Evolutionary conservation across 2,888 invertebrate genomes (phyloP), one percentile per base, ranked within the genome.

Genomic region (Pristionchus exspectatus): DNA sequence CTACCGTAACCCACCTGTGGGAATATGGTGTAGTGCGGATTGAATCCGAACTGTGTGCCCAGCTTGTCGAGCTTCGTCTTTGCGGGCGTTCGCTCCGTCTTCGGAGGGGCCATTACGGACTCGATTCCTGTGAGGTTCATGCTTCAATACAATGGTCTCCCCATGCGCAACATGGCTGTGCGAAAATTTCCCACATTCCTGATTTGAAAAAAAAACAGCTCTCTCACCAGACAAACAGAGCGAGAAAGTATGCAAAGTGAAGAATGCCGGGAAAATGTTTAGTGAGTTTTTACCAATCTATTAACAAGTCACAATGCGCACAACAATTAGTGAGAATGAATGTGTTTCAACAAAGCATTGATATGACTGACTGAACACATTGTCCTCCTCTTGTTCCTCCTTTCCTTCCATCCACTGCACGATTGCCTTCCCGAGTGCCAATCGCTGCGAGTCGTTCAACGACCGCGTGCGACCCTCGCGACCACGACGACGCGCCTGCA

Each of bases 1-100:
- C 44, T 50, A 10, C 44, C 44, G 44, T 50, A 50, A 50, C 12
- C 44, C 44, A 87, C 87, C 87, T 88, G 87, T 5, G 87, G 94
- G 85, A 94, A 94, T 69, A 91, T 92, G 38, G 94, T 93, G 89
- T 93, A 94, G 24, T 91, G 91, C 4, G 94, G 93, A 14, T 93
- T 92, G 90, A 94, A 94, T 59, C 83, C 54, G 83, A 69, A 83
- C 24, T 56, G 33, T 1, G 81, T 89, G 33, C 93, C 90, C 74
- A 92, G 66, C 18, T 59, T 63, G 44, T 92, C 92, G 81, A 92
- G 89, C 33, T 92, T 90, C 69, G 86, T 69, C 59, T 92, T 92
- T 24, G 92, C 91, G 10, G 88, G 74, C 14, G 83, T 44, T 24
- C 91, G 66, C 56, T 69, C 69, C 18, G 81, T 54, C 21, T 38